These are phyloP conservation scores for Lonchura striata DNA, from an alignment of 2,113 vertebrate genomes.

Conservation along the genomic window DNA sequence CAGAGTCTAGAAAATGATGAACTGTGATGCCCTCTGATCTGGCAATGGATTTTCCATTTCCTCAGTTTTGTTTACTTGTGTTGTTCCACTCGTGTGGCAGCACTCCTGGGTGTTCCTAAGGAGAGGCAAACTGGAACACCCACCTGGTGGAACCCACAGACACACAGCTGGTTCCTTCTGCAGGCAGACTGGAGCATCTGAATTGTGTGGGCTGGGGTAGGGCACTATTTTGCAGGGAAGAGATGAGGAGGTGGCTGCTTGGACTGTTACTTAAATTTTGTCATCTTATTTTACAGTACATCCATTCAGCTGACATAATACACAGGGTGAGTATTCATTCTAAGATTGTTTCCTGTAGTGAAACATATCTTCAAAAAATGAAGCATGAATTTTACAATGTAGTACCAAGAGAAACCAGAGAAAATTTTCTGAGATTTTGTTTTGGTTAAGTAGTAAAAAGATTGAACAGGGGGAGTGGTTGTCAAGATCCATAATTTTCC, in stretches of 20 bases:
- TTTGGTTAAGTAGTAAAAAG: neutral
- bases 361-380: neutral
- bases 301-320: constrained; percentile 98
- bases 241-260: neutral
- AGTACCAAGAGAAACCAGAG: neutral
- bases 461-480: neutral
- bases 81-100: neutral
- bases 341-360: neutral
- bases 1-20: neutral
- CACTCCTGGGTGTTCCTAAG: neutral
- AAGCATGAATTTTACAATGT: neutral
- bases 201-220: neutral
- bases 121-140: neutral
- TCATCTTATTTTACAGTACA: constrained; percentile 82
- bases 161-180: neutral
- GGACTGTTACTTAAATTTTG: constrained; percentile 1
- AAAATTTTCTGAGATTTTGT: neutral
- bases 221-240: neutral
- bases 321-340: constrained; percentile 88
- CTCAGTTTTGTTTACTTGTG: neutral
- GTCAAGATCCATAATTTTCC: neutral
- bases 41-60: neutral
- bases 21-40: neutral
- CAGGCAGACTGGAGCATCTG: neutral
- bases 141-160: neutral